Evolutionary conservation across 2,888 invertebrate genomes (phyloP).

Genomic region (Leucophora obtusa): DNA sequence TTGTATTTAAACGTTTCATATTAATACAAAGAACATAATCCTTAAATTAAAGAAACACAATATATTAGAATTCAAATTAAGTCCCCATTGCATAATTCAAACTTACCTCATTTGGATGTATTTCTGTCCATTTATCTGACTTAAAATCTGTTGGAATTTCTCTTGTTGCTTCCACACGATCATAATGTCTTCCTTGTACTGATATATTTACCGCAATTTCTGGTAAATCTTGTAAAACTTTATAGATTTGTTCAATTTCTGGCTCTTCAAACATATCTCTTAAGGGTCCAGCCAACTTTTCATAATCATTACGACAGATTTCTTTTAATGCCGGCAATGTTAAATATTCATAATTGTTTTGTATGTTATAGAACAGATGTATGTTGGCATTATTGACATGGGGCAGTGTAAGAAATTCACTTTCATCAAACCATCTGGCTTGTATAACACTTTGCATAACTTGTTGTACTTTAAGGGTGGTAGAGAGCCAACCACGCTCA

Average conservation of each 20-base stretch:
- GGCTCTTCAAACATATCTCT: conserved; percentile 83
- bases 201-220: conserved; percentile 81
- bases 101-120: conserved; percentile 83
- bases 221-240: conserved; percentile 83
- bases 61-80: neutral
- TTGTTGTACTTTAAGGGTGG: conserved; percentile 87
- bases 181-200: conserved; percentile 81
- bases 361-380: conserved; percentile 80
- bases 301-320: conserved; percentile 80
- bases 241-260: conserved; percentile 84
- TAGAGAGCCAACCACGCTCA: conserved; percentile 92
- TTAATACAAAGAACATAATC: conserved; percentile 85
- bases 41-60: conserved; percentile 68
- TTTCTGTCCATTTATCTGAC: conserved; percentile 80
- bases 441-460: conserved; percentile 95
- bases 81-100: neutral
- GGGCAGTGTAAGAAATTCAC: conserved; percentile 88
- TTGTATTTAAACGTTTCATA: conserved; percentile 80
- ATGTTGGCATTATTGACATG: conserved; percentile 84
- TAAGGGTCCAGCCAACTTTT: conserved; percentile 82
- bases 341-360: conserved; percentile 71
- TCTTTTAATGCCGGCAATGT: conserved; percentile 76
- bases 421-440: conserved; percentile 90
- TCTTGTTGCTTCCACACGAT: conserved; percentile 69
- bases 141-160: conserved; percentile 75